phyloP scores from a whole-genome alignment of 2,113 vertebrate species.

The Peucedramus taeniatus region DNA sequence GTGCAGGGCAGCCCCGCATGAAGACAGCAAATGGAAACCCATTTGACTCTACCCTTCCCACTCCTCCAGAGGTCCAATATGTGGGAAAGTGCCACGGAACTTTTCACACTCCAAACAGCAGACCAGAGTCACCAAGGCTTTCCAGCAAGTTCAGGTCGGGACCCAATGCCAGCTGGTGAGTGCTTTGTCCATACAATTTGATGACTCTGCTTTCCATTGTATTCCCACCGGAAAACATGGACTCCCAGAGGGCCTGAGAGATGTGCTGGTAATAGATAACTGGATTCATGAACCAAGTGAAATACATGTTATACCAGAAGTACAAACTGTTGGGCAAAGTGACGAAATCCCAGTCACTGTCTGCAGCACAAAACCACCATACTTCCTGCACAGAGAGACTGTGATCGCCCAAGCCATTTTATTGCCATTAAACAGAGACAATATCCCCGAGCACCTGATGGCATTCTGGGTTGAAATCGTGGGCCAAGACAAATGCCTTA shows the following conservation, averaged over 20 bases:
- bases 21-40: background rate
- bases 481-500: background rate
- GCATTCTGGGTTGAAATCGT: no score
- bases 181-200: background rate
- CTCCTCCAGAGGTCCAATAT: background rate
- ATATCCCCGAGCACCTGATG: no score
- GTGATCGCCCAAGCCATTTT: background rate
- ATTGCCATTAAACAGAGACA: background rate
- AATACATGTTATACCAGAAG: background rate
- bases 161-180: background rate
- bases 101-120: background rate
- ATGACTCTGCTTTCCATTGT: background rate
- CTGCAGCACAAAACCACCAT: background rate
- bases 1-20: fast-evolving
- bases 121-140: background rate
- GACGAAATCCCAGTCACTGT: background rate
- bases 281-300: background rate
- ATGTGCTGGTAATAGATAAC: background rate
- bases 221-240: background rate
- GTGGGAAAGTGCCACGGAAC: background rate
- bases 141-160: background rate
- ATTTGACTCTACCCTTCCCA: background rate
- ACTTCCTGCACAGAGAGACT: background rate
- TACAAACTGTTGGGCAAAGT: background rate
- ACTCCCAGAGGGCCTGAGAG: background rate